Conservation (phyloP, 2,888 invertebrate species). For the Spisula solida region DNA sequence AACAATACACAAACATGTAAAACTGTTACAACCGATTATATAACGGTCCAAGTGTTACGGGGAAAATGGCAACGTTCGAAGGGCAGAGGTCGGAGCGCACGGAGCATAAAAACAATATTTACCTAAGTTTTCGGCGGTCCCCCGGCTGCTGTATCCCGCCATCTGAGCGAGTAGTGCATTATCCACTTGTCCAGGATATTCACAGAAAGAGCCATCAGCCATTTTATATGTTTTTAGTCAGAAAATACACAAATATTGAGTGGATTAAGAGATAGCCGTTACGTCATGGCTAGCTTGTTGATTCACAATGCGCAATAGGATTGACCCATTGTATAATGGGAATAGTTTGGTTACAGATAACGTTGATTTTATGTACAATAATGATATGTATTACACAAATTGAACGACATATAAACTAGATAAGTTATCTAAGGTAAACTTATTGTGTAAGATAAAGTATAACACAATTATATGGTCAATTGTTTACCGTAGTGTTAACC, state of each 20-base stretch:
- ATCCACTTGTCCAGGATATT: slow-evolving; percentile 75
- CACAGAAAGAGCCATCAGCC: slow-evolving; percentile 77
- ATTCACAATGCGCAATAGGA: slow-evolving; percentile 76
- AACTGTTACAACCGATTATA: slow-evolving; percentile 63
- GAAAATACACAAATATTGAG: slow-evolving; percentile 56
- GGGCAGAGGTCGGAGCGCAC: slow-evolving; percentile 68
- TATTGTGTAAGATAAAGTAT: slow-evolving; percentile 17
- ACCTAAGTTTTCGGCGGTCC: slow-evolving; percentile 67
- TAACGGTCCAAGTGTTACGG: slow-evolving; percentile 60
- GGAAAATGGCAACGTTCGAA: slow-evolving; percentile 59
- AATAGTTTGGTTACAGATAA: slow-evolving; percentile 28
- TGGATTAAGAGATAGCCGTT: slow-evolving; percentile 72
- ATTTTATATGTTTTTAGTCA: slow-evolving; percentile 61
- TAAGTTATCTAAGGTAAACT: slow-evolving; percentile 29
- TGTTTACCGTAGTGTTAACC: slow-evolving; percentile 6
- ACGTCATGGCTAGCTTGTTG: slow-evolving; percentile 75
- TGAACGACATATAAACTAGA: slow-evolving; percentile 35
- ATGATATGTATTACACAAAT: slow-evolving; percentile 37
- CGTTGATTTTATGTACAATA: slow-evolving; percentile 17
- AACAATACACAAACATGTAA: background rate
- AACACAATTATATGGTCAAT: background rate
- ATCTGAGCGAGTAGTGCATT: slow-evolving; percentile 68
- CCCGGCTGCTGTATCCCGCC: slow-evolving; percentile 58
- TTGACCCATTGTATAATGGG: slow-evolving; percentile 56
- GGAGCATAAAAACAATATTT: slow-evolving; percentile 57